Evolutionary conservation across 2,113 vertebrate genomes (phyloP).

Genomic region (Rhinoderma darwinii): DNA sequence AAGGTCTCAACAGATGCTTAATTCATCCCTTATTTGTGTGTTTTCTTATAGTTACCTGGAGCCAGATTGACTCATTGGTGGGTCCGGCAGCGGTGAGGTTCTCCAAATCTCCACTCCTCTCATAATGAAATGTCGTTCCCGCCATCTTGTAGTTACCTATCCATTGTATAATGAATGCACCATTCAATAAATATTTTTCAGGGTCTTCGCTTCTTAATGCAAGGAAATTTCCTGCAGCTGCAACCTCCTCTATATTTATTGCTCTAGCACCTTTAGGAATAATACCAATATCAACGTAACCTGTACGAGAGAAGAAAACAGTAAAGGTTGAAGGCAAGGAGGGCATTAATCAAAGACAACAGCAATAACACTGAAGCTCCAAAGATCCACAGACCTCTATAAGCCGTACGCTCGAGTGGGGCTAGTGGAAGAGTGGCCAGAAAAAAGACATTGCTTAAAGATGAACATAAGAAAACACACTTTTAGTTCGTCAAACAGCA

Average conservation of each 20-base stretch:
- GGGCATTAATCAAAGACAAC: no score
- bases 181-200: slow-evolving; percentile 92
- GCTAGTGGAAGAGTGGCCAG: no score
- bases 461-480: no score
- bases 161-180: slow-evolving; percentile 97
- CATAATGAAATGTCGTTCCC: slow-evolving; percentile 88
- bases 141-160: slow-evolving; percentile 93
- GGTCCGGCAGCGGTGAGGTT: slow-evolving; percentile 92
- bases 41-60: slow-evolving; percentile 82
- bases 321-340: not conserved
- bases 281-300: slow-evolving; percentile 90
- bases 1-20: not conserved
- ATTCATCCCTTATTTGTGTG: not conserved
- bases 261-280: slow-evolving; percentile 94
- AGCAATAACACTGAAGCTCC: no score
- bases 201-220: slow-evolving; percentile 83
- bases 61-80: slow-evolving; percentile 86
- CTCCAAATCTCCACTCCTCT: slow-evolving; percentile 90
- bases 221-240: slow-evolving; percentile 93
- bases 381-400: no score
- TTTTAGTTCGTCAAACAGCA: no score
- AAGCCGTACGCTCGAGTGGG: no score
- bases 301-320: slow-evolving; percentile 68
- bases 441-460: no score
- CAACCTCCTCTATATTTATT: slow-evolving; percentile 87